phyloP scores from a whole-genome alignment of 1,140 invertebrate species.

The Drosophila kikkawai region DNA sequence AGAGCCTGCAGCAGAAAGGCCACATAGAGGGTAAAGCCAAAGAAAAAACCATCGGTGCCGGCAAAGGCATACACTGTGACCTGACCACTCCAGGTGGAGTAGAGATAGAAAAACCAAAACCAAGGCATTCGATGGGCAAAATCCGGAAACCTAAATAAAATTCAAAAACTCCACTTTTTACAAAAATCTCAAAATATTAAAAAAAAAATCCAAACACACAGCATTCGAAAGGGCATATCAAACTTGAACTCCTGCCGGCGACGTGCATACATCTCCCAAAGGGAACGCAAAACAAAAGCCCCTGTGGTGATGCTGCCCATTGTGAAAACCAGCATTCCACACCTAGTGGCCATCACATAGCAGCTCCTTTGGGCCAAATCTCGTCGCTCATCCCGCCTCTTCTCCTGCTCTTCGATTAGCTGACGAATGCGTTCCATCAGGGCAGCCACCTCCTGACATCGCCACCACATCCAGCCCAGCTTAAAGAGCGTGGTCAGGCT shows the following conservation, averaged over 20 bases:
- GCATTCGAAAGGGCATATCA: slow-evolving; percentile 68
- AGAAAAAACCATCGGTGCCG: slow-evolving; percentile 68
- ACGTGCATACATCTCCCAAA: slow-evolving; percentile 60
- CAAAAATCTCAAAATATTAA: not conserved
- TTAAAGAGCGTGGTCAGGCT: slow-evolving; percentile 64
- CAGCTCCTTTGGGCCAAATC: slow-evolving; percentile 21
- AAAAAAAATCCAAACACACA: slow-evolving; percentile 22
- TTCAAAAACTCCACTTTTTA: not conserved
- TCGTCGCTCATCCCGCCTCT: not conserved
- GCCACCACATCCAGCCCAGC: slow-evolving; percentile 63
- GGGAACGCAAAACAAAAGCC: slow-evolving; percentile 59
- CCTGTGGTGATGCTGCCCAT: slow-evolving; percentile 54
- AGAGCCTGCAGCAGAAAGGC: slow-evolving; percentile 49
- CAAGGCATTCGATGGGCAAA: slow-evolving; percentile 57
- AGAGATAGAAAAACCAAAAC: slow-evolving; percentile 58
- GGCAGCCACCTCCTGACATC: slow-evolving; percentile 36
- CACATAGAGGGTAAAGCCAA: slow-evolving; percentile 64
- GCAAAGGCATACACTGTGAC: slow-evolving; percentile 66
- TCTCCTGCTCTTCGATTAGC: slow-evolving; percentile 41
- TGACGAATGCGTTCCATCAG: slow-evolving; percentile 48
- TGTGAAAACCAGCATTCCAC: slow-evolving; percentile 61
- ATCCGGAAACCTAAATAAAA: slow-evolving; percentile 36
- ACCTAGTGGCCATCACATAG: slow-evolving; percentile 43
- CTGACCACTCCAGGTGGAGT: slow-evolving; percentile 66
- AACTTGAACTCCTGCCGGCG: slow-evolving; percentile 50